phyloP scores from a whole-genome alignment of 2,113 vertebrate species.

The Albula glossodonta region DNA sequence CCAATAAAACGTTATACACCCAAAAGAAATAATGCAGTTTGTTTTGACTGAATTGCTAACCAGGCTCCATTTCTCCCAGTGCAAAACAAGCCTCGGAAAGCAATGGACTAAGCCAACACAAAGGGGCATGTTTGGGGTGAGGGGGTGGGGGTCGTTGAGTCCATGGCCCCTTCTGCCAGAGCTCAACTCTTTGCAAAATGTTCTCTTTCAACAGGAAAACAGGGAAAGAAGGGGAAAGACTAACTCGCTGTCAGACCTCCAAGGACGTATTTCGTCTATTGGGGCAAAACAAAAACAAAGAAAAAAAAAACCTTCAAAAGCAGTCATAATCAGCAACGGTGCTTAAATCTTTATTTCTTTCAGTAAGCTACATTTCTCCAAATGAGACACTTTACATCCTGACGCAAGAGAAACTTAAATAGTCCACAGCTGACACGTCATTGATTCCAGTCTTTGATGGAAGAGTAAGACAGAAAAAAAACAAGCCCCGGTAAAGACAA shows the following conservation, averaged over 20 bases:
- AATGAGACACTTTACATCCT: slow-evolving; percentile 98
- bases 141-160: too few species aligned
- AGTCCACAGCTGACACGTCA: slow-evolving; percentile 89
- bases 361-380: slow-evolving; percentile 92
- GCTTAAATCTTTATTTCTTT: slow-evolving; percentile 97
- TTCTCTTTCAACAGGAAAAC: too few species aligned
- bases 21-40: too few species aligned
- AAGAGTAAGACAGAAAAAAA: slow-evolving; percentile 64
- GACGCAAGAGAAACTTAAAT: slow-evolving; percentile 98
- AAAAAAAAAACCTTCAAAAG: neutral
- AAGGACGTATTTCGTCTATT: neutral
- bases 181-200: too few species aligned
- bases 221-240: too few species aligned
- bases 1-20: too few species aligned
- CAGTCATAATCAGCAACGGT: slow-evolving; percentile 72
- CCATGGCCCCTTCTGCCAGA: too few species aligned
- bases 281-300: neutral
- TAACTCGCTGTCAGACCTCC: neutral
- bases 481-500: slow-evolving; percentile 74
- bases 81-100: too few species aligned
- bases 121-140: too few species aligned
- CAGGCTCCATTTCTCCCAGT: too few species aligned
- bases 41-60: too few species aligned
- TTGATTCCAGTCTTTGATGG: slow-evolving; percentile 94
- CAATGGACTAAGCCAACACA: too few species aligned